Percentiles rank a stretch among this genome's conserved stretches.
Evolutionary conservation across 30 jellyfish, hydroid and myxozoan species (phyloP).

Genomic region (Turritopsis rubra): DNA sequence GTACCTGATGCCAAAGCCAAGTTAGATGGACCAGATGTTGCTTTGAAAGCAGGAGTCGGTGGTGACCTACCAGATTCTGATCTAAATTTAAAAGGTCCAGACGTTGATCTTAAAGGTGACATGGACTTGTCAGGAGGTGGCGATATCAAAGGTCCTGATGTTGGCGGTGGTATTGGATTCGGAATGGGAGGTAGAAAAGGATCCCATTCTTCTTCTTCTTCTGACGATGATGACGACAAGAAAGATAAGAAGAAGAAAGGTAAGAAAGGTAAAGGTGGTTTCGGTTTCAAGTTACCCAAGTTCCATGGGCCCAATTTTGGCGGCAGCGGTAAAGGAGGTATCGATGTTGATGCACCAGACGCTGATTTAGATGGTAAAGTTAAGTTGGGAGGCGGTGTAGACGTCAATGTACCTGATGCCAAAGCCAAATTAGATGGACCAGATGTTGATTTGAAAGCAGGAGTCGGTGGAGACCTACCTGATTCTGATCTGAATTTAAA

Average conservation of each 20-base stretch:
- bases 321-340: background rate
- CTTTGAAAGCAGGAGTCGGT: too few relatives aligned
- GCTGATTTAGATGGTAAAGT: too few relatives aligned
- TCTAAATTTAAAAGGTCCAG: too few relatives aligned
- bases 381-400: too few relatives aligned
- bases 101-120: too few relatives aligned
- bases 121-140: background rate
- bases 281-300: constrained; percentile 4
- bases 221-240: background rate
- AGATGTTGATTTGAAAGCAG: background rate
- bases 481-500: too few relatives aligned
- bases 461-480: too few relatives aligned
- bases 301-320: too few relatives aligned
- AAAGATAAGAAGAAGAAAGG: background rate
- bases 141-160: background rate
- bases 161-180: background rate
- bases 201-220: constrained; percentile 2
- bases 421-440: background rate
- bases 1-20: too few relatives aligned
- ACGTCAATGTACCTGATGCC: too few relatives aligned
- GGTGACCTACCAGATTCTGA: too few relatives aligned
- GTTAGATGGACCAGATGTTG: too few relatives aligned
- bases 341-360: constrained; percentile 4
- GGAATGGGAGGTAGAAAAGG: background rate
- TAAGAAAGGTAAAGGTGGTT: background rate